Conservation (phyloP, 2,113 vertebrate species). For the Solenodon paradoxus region DNA sequence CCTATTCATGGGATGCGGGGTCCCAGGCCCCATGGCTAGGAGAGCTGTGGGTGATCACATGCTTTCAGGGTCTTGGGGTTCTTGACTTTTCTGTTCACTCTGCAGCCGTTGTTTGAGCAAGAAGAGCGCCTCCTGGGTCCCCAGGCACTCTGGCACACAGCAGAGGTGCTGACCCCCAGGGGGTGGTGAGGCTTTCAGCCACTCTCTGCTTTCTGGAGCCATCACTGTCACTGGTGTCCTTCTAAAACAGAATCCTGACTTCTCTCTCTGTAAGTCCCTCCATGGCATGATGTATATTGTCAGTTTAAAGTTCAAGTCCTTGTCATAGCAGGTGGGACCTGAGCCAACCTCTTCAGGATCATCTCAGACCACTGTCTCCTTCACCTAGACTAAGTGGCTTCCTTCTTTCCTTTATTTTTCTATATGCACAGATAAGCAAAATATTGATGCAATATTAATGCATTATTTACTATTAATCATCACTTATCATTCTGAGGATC, state of each 20-base stretch:
- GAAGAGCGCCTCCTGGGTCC: neutral
- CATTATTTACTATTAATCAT: too few relatives aligned
- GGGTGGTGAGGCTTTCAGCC: neutral
- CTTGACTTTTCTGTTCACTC: neutral
- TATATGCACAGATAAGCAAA: too few relatives aligned
- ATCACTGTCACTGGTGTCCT: neutral
- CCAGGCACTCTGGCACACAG: neutral
- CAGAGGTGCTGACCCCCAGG: neutral
- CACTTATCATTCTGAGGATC: too few relatives aligned
- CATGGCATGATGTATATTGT: neutral
- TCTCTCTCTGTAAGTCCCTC: neutral
- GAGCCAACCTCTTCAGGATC: neutral
- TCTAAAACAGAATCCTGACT: neutral
- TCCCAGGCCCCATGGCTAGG: neutral
- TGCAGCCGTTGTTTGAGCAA: too few relatives aligned
- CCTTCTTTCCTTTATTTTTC: too few relatives aligned
- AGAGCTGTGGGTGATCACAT: neutral
- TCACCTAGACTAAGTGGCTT: too few relatives aligned
- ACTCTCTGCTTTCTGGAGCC: neutral
- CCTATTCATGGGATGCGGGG: neutral
- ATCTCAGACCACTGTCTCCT: neutral
- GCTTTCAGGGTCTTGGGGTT: neutral
- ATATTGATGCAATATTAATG: too few relatives aligned
- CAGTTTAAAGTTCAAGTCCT: neutral
- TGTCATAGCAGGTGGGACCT: fast-evolving